A percentile compares a stretch with the other conserved stretches of the same genome.
Conservation (phyloP, 2,888 invertebrate species). For the Pyrrhosoma nymphula region DNA sequence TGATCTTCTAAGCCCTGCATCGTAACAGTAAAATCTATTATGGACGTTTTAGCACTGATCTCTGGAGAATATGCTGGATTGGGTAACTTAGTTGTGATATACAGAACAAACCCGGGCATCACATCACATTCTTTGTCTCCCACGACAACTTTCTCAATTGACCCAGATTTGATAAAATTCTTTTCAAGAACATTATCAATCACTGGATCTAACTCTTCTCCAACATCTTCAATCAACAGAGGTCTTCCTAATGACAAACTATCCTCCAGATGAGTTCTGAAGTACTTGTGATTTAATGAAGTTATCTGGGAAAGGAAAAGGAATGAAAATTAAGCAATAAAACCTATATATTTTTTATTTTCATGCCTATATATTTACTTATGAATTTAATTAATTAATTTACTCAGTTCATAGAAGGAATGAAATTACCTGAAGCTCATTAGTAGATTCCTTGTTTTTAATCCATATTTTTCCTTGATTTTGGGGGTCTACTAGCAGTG, state of each 20-base stretch:
- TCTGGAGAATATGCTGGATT: constrained; percentile 98
- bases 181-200: constrained; percentile 98
- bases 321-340: constrained; percentile 49
- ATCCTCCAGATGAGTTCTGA: constrained; percentile 94
- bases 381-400: not conserved
- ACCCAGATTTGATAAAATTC: constrained; percentile 98
- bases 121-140: constrained; percentile 99
- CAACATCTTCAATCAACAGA: constrained; percentile 95
- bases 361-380: not conserved
- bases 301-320: constrained; percentile 84
- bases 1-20: constrained; percentile 98
- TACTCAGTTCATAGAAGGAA: constrained; percentile 2
- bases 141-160: constrained; percentile 93
- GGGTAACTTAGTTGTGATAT: constrained; percentile 96
- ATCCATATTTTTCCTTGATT: constrained; percentile 99
- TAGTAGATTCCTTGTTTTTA: constrained; percentile 93
- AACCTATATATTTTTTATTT: not conserved
- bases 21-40: constrained; percentile 98
- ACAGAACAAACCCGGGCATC: constrained; percentile 96
- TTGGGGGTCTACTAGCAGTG: constrained; percentile 96
- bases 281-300: constrained; percentile 97
- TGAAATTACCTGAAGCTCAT: constrained; percentile 85
- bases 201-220: constrained; percentile 96
- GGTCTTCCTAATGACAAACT: constrained; percentile 92
- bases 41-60: constrained; percentile 96